phyloP scores from a whole-genome alignment of 2,797 vertebrate genomes.

The Pangasius sanitwongsei region DNA sequence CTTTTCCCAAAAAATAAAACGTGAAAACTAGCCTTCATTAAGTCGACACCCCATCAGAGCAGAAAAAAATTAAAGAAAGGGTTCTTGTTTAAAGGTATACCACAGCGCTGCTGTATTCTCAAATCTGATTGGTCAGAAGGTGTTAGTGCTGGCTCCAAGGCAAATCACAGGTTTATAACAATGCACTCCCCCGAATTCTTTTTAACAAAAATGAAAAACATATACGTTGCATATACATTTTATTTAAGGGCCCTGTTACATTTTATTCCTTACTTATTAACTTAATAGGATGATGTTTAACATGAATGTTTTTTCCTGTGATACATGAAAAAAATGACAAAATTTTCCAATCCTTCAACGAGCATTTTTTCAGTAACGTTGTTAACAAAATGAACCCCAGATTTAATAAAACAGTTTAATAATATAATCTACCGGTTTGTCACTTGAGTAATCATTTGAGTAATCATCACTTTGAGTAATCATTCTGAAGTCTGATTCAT shows the following conservation, averaged over 20 bases:
- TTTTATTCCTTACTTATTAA: not conserved
- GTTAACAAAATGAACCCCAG: not conserved
- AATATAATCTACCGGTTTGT: not conserved
- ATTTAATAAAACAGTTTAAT: not conserved
- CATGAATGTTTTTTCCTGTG: too few species aligned
- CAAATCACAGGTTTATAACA: not conserved
- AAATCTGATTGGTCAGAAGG: not conserved
- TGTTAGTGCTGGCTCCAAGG: not conserved
- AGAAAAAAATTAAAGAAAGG: not conserved
- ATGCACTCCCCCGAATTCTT: too few species aligned
- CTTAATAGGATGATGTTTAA: not conserved
- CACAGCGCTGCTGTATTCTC: not conserved
- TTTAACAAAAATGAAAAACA: too few species aligned
- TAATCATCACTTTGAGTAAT: not conserved
- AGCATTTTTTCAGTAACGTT: not conserved
- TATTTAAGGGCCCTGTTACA: not conserved
- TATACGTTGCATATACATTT: too few species aligned
- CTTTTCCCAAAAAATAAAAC: not conserved
- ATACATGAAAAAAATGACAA: not conserved
- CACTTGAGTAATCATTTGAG: too few species aligned
- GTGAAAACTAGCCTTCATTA: not conserved
- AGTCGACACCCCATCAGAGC: not conserved
- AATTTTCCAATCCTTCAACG: rapidly evolving
- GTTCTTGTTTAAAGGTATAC: not conserved
- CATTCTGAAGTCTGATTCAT: not conserved